Percentiles rank a stretch among this genome's conserved stretches.
phyloP scores from a whole-genome alignment of 2,888 invertebrate species.

The Fragum whitleyi region DNA sequence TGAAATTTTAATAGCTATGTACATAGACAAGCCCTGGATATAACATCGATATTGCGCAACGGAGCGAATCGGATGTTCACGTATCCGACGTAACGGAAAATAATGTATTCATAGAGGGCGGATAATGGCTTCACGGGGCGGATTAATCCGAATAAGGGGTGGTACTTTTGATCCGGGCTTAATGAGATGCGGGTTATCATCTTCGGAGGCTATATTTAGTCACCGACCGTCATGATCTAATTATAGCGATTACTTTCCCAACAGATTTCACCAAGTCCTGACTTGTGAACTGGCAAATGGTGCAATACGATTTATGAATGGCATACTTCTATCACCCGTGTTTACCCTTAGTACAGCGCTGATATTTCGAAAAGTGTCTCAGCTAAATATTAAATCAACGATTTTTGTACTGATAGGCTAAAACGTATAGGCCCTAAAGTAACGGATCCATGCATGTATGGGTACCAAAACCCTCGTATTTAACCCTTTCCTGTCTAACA shows the following conservation, averaged over 20 bases:
- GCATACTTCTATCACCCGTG: not conserved
- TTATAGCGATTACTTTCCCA: slow-evolving; percentile 2
- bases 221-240: not conserved
- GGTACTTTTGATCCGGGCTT: not conserved
- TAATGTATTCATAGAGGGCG: slow-evolving; percentile 5
- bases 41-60: slow-evolving; percentile 8
- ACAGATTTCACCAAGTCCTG: not conserved
- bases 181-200: slow-evolving; percentile 6
- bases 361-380: not conserved
- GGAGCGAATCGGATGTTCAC: slow-evolving; percentile 11
- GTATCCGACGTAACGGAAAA: not conserved
- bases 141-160: not conserved
- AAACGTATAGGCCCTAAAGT: too few species aligned
- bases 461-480: too few species aligned
- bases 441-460: too few species aligned
- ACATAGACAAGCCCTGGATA: slow-evolving; percentile 13
- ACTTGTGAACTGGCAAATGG: slow-evolving; percentile 11
- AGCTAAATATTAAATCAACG: too few species aligned
- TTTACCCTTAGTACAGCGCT: not conserved
- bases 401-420: too few species aligned
- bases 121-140: not conserved
- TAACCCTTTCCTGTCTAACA: too few species aligned
- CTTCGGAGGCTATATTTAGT: slow-evolving; percentile 4
- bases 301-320: slow-evolving; percentile 9
- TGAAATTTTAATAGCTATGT: slow-evolving; percentile 1